Base-by-base conservation (phyloP, 2,888 invertebrate species). In the Hipparchia semele region DNA sequence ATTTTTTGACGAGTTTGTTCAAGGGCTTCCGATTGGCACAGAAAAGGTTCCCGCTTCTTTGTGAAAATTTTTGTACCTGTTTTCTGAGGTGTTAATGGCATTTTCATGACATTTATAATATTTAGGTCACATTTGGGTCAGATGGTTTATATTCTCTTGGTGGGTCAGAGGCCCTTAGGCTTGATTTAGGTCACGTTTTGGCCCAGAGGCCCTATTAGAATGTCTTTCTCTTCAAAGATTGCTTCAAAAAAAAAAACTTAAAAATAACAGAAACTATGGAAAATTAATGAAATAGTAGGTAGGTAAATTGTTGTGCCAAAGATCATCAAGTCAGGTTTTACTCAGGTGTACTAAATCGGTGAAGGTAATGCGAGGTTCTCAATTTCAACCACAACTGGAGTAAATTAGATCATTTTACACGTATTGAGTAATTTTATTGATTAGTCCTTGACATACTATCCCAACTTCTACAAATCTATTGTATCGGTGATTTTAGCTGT, bases 401-500 rank as follows among this genome's bases (percentile, higher is more conserved):
- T 66, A 66, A 70, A 67, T 60, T 66, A 51, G 68, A 68, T 70
- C 54, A 46, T 62, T 60, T 66, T 66, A 60, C 66, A 60, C 39
- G 51, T 56, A 66, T 66, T 71, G 56, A 60, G 51, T 13, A 61
- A 62, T 54, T 70, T 61, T 54, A 53, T 61, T 54, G 23, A 12
- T 56, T 49, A 56, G 68, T 54, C 69, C 70, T 70, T 70, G 77
- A 68, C 73, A 68, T 72, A 67, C 67, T 59, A 58, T 13, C 3
- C 23, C 9, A 23, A 58, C 3, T 58, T 23, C 23, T 9, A 23
- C 5, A 58, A 6, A 65, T 61, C 45, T 70, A 68, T 46, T 68
- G 67, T 71, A 56, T 13, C 56, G 12, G 39, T 39, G 39, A 39
- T 39, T 39, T 39, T 39, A 39, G 39, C 39, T 39, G 39, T 4